These are phyloP conservation scores for Epicampocera succincta DNA, from an alignment of 2,888 invertebrate species.

Conservation along the genomic window DNA sequence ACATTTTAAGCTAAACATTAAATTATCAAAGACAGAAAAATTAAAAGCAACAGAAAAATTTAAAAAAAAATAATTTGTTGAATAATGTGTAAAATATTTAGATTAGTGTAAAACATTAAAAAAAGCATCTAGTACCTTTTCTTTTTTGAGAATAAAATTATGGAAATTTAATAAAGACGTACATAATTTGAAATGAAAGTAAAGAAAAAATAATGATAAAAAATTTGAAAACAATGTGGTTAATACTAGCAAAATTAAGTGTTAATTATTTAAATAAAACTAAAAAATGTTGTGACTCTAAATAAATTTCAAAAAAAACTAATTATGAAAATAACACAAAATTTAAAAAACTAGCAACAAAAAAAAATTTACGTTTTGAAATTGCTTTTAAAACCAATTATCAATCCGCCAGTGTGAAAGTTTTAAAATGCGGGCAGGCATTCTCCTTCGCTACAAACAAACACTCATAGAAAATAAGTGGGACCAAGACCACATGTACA, in stretches of 20 bases:
- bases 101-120: constrained; percentile 51
- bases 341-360: constrained; percentile 10
- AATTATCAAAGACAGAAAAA: constrained; percentile 53
- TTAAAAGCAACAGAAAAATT: constrained; percentile 36
- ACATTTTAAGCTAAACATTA: constrained; percentile 52
- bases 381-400: not conserved
- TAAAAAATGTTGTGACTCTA: constrained; percentile 40
- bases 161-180: constrained; percentile 16
- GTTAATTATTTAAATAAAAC: constrained; percentile 6
- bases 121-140: constrained; percentile 65
- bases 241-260: constrained; percentile 13
- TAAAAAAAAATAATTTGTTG: constrained; percentile 56
- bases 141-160: constrained; percentile 63
- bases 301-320: constrained; percentile 16
- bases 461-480: too few species aligned
- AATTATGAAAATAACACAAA: constrained; percentile 2
- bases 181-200: constrained; percentile 11
- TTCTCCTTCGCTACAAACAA: too few species aligned
- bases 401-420: not conserved
- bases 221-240: not conserved
- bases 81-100: constrained; percentile 61
- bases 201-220: constrained; percentile 19
- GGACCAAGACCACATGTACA: too few species aligned
- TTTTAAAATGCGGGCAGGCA: not conserved
- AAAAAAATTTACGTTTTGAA: not conserved